A percentile compares a stretch with the other conserved stretches of the same genome.
Conservation (phyloP, 2,888 invertebrate species). For the Sycophila texana region DNA sequence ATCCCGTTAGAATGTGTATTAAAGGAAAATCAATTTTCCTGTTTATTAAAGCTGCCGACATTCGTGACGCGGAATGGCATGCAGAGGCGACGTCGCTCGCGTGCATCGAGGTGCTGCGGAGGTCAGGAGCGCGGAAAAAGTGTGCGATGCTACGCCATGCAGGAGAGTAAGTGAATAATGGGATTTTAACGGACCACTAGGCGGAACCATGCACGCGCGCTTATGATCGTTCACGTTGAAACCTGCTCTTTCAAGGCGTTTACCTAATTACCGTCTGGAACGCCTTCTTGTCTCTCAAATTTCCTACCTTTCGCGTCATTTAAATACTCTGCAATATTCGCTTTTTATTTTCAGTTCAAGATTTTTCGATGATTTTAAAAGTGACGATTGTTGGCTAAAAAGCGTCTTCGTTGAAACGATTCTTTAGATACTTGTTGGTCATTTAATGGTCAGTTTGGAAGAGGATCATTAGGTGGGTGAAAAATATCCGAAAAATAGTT, state of each 20-base stretch:
- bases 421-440: too few species aligned
- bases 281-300: background rate
- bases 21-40: too few species aligned
- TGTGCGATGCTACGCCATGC: background rate
- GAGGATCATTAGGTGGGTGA: too few species aligned
- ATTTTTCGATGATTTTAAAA: too few species aligned
- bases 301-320: background rate
- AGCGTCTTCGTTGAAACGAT: too few species aligned
- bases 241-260: constrained; percentile 20
- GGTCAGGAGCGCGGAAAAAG: constrained; percentile 40
- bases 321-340: background rate
- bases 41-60: background rate
- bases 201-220: constrained; percentile 30
- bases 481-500: too few species aligned
- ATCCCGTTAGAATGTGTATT: too few species aligned
- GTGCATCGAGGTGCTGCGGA: background rate
- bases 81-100: background rate
- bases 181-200: constrained; percentile 56
- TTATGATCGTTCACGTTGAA: constrained; percentile 51
- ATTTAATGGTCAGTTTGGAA: too few species aligned
- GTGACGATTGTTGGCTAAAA: too few species aligned
- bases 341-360: too few species aligned
- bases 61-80: background rate
- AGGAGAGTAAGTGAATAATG: constrained; percentile 52
- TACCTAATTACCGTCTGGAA: constrained; percentile 12